Evolutionary conservation across 2,888 invertebrate species (phyloP).

Genomic region (Matsumyia berberina): DNA sequence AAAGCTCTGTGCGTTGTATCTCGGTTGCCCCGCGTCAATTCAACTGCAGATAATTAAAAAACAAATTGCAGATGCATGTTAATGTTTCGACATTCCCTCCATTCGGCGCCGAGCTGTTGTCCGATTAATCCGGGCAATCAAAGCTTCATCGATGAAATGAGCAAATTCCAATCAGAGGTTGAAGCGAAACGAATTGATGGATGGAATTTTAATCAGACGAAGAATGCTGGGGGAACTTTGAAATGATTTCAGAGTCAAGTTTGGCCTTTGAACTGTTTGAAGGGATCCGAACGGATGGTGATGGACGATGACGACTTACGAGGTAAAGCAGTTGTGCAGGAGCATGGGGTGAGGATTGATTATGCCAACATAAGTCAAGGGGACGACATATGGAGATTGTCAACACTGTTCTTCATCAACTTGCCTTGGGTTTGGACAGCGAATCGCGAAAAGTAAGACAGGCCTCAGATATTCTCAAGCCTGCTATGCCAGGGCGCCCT

Average conservation of each 20-base stretch:
- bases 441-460: no score
- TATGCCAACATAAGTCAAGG: no score
- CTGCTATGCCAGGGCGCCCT: no score
- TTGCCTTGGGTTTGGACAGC: no score
- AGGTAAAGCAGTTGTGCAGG: no score
- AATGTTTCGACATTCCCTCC: background rate
- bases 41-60: constrained; percentile 52
- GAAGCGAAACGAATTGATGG: constrained; percentile 20
- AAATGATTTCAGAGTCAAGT: background rate
- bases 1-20: constrained; percentile 1
- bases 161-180: constrained; percentile 49
- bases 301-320: no score
- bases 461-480: no score
- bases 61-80: constrained; percentile 45
- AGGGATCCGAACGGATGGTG: no score
- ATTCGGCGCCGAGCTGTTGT: constrained; percentile 4
- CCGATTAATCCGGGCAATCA: constrained; percentile 29
- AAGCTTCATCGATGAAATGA: constrained; percentile 46
- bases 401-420: no score
- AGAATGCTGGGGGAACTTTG: background rate
- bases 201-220: constrained; percentile 31
- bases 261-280: background rate
- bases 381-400: no score
- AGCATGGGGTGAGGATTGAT: no score
- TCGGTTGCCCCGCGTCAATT: constrained; percentile 8